Conservation (phyloP, 2,888 invertebrate genomes). For the Leptinotarsa peninsularis region DNA sequence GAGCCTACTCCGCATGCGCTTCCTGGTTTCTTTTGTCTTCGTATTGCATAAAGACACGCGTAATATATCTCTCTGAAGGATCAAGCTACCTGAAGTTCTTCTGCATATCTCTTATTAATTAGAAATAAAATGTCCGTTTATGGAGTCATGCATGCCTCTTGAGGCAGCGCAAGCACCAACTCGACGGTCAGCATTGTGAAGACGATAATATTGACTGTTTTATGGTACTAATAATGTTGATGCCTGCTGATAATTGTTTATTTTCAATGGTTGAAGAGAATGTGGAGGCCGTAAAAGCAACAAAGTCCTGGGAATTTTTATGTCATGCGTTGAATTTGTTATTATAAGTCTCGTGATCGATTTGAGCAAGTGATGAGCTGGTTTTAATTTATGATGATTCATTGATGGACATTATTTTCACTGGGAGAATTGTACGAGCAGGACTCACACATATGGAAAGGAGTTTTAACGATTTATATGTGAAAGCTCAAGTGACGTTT, state of each 20-base stretch:
- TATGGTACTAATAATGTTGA: constrained; percentile 44
- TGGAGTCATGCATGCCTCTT: constrained; percentile 33
- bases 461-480: no score
- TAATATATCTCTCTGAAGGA: constrained; percentile 45
- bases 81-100: constrained; percentile 49
- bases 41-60: constrained; percentile 46
- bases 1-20: constrained; percentile 39
- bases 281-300: constrained; percentile 28
- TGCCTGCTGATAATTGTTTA: constrained; percentile 46
- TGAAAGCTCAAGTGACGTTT: no score
- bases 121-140: constrained; percentile 51
- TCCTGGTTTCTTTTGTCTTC: constrained; percentile 47
- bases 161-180: constrained; percentile 36
- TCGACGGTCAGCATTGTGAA: constrained; percentile 33
- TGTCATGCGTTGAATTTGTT: constrained; percentile 4
- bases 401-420: no score
- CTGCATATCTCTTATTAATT: constrained; percentile 53
- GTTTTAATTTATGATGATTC: background rate
- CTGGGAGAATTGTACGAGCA: no score
- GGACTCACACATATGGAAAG: no score
- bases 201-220: constrained; percentile 47
- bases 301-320: constrained; percentile 20
- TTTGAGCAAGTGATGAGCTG: background rate
- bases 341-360: background rate
- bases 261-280: constrained; percentile 38